Evolutionary conservation across 2,888 invertebrate genomes (phyloP).

Genomic region (Lacanobia oleracea): DNA sequence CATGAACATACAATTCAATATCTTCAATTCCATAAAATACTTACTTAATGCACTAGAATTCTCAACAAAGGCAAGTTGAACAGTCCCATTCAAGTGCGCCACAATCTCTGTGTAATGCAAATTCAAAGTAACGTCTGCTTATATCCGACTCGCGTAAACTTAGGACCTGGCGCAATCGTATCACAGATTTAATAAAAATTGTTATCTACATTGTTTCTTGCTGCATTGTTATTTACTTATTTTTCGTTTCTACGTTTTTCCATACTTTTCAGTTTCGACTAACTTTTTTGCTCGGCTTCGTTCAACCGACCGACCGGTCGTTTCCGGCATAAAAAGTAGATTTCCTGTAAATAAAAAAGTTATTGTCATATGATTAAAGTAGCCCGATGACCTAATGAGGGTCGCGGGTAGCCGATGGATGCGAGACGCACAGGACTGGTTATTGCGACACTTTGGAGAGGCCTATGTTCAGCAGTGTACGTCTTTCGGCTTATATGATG

Average conservation of each 20-base stretch:
- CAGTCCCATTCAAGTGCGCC: slow-evolving; percentile 58
- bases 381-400: no score
- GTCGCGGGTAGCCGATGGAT: no score
- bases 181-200: slow-evolving; percentile 49
- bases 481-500: no score
- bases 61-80: slow-evolving; percentile 53
- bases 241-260: not conserved
- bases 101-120: slow-evolving; percentile 63
- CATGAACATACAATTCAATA: slow-evolving; percentile 58
- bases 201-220: not conserved
- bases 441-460: no score
- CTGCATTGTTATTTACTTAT: not conserved
- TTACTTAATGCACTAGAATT: slow-evolving; percentile 53
- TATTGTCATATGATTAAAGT: no score
- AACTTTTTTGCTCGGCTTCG: no score
- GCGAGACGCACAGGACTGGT: no score
- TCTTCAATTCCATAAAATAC: slow-evolving; percentile 51
- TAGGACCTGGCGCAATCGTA: slow-evolving; percentile 28
- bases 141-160: slow-evolving; percentile 55
- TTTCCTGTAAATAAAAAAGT: no score
- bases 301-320: no score
- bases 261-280: not conserved
- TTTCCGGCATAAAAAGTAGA: no score
- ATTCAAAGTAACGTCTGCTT: slow-evolving; percentile 63
- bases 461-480: no score